Base-by-base conservation (phyloP, 2,113 vertebrate species). In the Ardeotis arabs region DNA sequence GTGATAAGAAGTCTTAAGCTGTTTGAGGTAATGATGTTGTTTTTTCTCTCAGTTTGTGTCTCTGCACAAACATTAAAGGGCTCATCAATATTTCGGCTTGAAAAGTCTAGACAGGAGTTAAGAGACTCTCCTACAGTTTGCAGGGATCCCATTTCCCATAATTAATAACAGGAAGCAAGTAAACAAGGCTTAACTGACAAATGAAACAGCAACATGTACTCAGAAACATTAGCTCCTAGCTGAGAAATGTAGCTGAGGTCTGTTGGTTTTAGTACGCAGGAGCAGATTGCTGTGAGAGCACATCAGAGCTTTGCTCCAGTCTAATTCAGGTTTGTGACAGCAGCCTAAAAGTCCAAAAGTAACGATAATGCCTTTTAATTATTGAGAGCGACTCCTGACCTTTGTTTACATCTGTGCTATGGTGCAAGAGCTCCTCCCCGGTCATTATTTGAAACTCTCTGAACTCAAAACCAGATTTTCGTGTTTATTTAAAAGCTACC, bases 401-500 rank as follows among this genome's bases (percentile, higher is more conserved):
- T 90, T 87, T 76, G 86, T 90, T 95, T 90, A 85, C 33, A 58
- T 91, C 35, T 13, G 24, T 45, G 50, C 55, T 84, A 59, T 17
- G 72, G 23, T 47, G 47, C 17, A 87, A 50, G 68, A 84, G 58
- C 41, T 53, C 78, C 56, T 84, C 44, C 69, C 28, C 73, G 4
- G 9, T 79, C 82, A 87, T 68, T 87, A 92, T 94, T 82, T 92
- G 84, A 94, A 96, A 96, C 90, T 91, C 93, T 95, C 83, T 87
- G 90, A 95, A 94, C 93, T 77, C 82, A 45, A 91, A 96, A 82
- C 64, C 50, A 88, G 66, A 82, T 69, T 97, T 96, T 97, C 22
- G 79, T 93, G 93, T 98, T 98, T 98, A 98, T 98, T 98, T 97
- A 97, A 98, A 98, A 97, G 73, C 90, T 97, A 98, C 96, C 94